A percentile compares a stretch with the other conserved stretches of the same genome.
Evolutionary conservation across 1,140 invertebrate species (phyloP).

Genomic region (Ips typographus): DNA sequence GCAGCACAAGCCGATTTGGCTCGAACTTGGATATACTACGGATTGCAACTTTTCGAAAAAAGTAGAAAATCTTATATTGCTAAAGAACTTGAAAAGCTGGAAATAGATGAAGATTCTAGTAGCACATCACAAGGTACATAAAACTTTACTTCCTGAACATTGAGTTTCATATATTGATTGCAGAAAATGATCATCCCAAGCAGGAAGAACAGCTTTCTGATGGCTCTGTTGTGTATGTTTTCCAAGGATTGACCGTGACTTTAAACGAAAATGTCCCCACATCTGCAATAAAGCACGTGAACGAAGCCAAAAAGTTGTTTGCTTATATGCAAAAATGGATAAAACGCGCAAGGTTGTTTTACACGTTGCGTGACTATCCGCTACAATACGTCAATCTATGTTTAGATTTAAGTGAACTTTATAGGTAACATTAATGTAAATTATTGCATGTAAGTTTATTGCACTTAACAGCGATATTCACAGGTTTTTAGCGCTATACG

Average conservation of each 20-base stretch:
- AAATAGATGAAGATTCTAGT: not conserved
- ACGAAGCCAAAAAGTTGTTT: conserved; percentile 63
- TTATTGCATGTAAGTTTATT: not conserved
- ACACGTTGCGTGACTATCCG: conserved; percentile 67
- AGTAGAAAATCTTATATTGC: conserved; percentile 33
- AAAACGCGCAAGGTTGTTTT: conserved; percentile 65
- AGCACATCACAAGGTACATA: not conserved
- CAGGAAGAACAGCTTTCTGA: too few relatives aligned
- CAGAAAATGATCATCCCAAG: too few relatives aligned
- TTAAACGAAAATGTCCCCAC: conserved; percentile 38
- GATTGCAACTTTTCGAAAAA: conserved; percentile 41
- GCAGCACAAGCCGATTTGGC: conserved; percentile 45
- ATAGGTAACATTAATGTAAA: conserved; percentile 54
- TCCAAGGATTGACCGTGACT: conserved; percentile 33
- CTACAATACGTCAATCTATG: conserved; percentile 69
- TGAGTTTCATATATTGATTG: not conserved
- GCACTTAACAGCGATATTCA: not conserved
- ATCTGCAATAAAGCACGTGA: conserved; percentile 47
- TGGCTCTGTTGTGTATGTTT: not conserved
- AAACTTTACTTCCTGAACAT: not conserved
- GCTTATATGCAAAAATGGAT: conserved; percentile 66
- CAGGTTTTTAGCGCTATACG: conserved; percentile 65
- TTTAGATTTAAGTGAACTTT: conserved; percentile 68
- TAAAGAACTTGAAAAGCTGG: conserved; percentile 5
- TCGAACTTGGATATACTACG: conserved; percentile 45